These are phyloP conservation scores for Chitala chitala DNA, from an alignment of 2,113 vertebrate genomes.

Conservation along the genomic window DNA sequence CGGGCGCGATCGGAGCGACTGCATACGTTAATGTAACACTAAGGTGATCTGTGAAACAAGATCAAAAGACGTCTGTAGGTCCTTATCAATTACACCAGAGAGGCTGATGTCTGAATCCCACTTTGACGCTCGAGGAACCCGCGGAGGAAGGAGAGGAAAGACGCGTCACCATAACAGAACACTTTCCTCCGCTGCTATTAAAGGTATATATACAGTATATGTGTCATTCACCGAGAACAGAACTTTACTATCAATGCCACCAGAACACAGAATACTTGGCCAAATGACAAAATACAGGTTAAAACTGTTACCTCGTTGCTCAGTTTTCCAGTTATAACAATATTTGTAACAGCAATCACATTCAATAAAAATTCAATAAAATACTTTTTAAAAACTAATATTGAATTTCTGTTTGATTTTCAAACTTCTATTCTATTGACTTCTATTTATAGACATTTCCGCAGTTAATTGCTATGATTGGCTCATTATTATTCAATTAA, in stretches of 20 bases:
- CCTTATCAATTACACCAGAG: conserved; percentile 16
- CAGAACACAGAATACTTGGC: background rate
- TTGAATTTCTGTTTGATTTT: too few species aligned
- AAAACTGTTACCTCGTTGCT: too few species aligned
- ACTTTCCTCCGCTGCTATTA: conserved; percentile 43
- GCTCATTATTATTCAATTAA: too few species aligned
- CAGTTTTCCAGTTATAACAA: too few species aligned
- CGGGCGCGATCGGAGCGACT: conserved; percentile 47
- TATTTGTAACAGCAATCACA: too few species aligned
- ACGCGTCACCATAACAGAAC: conserved; percentile 5
- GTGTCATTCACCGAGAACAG: too few species aligned
- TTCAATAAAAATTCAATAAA: too few species aligned
- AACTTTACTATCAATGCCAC: background rate
- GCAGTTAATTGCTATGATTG: too few species aligned
- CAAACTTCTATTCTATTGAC: too few species aligned
- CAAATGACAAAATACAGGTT: too few species aligned
- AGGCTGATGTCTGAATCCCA: conserved; percentile 63
- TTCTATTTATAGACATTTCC: too few species aligned
- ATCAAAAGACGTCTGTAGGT: conserved; percentile 44
- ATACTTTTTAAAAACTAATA: too few species aligned
- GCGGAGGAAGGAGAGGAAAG: conserved; percentile 48
- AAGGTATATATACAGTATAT: conserved; percentile 30
- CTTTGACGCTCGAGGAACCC: conserved; percentile 42
- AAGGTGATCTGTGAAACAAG: background rate
- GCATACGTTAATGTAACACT: conserved; percentile 42